Base-by-base conservation (phyloP, 2,888 invertebrate genomes). In the Beris chalybata region DNA sequence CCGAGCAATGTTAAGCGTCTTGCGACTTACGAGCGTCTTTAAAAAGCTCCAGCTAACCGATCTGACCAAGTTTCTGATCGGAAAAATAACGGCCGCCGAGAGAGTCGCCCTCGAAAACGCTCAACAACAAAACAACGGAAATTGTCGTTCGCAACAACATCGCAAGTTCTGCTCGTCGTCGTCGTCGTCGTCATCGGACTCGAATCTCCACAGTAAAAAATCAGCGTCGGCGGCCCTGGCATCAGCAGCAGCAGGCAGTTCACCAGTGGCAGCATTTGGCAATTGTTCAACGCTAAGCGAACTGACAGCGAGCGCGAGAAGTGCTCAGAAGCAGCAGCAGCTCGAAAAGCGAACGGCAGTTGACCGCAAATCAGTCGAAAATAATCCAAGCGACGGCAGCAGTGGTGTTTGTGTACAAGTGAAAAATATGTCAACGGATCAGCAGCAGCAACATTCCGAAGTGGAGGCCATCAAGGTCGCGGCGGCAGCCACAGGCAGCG, bases 1-100 rank as follows among this genome's bases (percentile, higher is more conserved):
- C 48, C 15, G 38, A 70, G 57, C 53, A 55, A 78, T 78, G 78
- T 73, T 76, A 71, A 76, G 77, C 48, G 72, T 74, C 66, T 76
- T 77, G 74, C 78, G 77, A 71, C 68, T 78, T 72, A 73, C 76
- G 70, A 76, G 76, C 73, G 74, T 74, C 63, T 66, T 72, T 15
- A 71, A 70, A 68, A 73, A 70, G 69, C 71, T 74, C 66, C 72
- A 72, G 65, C 72, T 70, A 57, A 73, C 70, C 53, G 74, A 75
- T 70, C 71, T 75, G 65, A 72, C 73, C 30, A 75, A 72, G 68
- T 73, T 70, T 53, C 65, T 75, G 52, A 71, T 75, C 50, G 71
- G 71, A 31, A 67, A 69, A 29, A 63, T 70, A 55, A 66, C 63
- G 5, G 66, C 66, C 47, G 63, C 43, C 65, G 53, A 68, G 31